Evolutionary conservation across 2,888 invertebrate genomes (phyloP), one percentile per base, ranked within the genome.

Genomic region (Pedicia rivosa): DNA sequence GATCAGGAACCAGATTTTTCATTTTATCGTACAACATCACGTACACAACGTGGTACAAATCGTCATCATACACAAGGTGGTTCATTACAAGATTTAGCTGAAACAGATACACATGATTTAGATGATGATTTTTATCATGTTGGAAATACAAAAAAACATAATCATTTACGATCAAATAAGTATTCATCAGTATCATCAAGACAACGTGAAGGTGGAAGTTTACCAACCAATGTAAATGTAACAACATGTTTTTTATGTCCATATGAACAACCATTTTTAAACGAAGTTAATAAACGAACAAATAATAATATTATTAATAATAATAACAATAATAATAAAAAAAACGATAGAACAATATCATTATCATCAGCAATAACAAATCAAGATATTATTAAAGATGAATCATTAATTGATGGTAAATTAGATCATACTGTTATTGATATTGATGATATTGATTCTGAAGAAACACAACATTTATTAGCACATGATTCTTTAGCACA

Each of bases 161-260:
- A 55, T 45, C 53, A 53, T 35, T 51, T 52, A 39, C 56, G 66
- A 41, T 44, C 52, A 42, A 50, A 52, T 36, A 60, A 57, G 44
- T 57, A 54, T 45, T 53, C 54, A 13, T 50, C 50, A 40, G 56
- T 59, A 40, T 59, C 59, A 46, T 62, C 66, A 49, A 47, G 60
- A 30, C 74, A 74, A 52, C 65, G 72, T 26, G 76, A 76, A 57
- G 76, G 76, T 41, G 77, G 76, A 29, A 71, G 71, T 34, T 51
- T 71, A 45, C 72, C 71, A 2, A 67, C 66, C 40, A 69, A 69
- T 56, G 70, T 70, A 38, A 67, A 68, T 50, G 62, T 62, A 17
- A 60, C 65, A 8, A 8, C 5, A 43, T 47, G 49, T 37, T 44
- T 43, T 39, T 39, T 47, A 28, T 43, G 42, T 34, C 37, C 47